Percentiles rank a stretch among this genome's conserved stretches.
Evolutionary conservation across 2,797 vertebrate species (phyloP).

Genomic region (Eulemur coronatus): DNA sequence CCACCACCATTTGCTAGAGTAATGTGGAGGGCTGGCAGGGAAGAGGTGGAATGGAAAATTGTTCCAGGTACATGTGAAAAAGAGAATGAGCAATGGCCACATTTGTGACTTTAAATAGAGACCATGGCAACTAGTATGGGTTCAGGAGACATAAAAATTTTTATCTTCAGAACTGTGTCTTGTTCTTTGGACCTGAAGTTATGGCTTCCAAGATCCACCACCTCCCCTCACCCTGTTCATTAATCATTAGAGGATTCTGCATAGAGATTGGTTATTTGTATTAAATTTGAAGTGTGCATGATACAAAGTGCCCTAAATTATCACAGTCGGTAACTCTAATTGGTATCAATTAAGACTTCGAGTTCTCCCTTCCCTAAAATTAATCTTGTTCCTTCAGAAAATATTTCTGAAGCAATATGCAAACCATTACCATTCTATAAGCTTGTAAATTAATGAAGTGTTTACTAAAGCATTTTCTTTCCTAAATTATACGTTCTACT

Average conservation of each 20-base stretch:
- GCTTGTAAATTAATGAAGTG: background rate
- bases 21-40: background rate
- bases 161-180: background rate
- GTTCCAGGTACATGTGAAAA: background rate
- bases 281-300: conserved; percentile 58
- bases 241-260: conserved; percentile 64
- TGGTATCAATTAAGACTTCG: conserved; percentile 49
- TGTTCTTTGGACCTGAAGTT: conserved; percentile 15
- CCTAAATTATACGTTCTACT: background rate
- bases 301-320: conserved; percentile 57
- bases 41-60: background rate
- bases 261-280: conserved; percentile 59
- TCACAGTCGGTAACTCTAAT: conserved; percentile 50
- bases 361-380: conserved; percentile 57
- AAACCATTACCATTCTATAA: background rate
- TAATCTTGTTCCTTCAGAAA: conserved; percentile 61
- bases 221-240: background rate
- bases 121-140: background rate
- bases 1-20: background rate
- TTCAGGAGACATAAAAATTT: background rate
- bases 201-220: background rate
- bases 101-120: background rate
- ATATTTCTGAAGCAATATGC: conserved; percentile 27
- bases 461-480: conserved; percentile 24
- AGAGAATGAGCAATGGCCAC: background rate